A percentile compares a stretch with the other conserved stretches of the same genome.
phyloP scores from a whole-genome alignment of 2,888 invertebrate species.

The Hypena proboscidalis region DNA sequence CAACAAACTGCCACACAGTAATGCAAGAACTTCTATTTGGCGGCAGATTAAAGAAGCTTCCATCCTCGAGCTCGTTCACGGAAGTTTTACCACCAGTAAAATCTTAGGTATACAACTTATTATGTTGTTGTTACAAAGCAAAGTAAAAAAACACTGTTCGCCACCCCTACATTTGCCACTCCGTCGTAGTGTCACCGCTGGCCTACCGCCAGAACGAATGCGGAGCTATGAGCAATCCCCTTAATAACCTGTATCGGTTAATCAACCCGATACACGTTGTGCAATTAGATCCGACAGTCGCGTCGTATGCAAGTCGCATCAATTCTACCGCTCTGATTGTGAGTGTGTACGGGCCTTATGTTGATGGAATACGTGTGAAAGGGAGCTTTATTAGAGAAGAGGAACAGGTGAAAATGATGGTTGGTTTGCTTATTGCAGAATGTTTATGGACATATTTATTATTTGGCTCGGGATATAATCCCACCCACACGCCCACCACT shows the following conservation, averaged over 20 bases:
- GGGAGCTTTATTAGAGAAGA: neutral
- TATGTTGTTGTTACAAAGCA: no score
- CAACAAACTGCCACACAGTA: no score
- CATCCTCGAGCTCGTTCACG: no score
- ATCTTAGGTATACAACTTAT: no score
- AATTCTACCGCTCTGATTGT: constrained; percentile 32
- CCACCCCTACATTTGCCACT: constrained; percentile 42
- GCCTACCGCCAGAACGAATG: constrained; percentile 72
- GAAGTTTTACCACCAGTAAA: no score
- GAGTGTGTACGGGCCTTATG: constrained; percentile 22
- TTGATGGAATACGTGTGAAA: neutral
- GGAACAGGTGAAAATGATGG: no score
- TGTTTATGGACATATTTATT: no score
- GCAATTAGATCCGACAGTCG: constrained; percentile 53
- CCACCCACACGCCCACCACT: no score
- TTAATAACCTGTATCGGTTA: constrained; percentile 80
- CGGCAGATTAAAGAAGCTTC: no score
- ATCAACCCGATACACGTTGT: constrained; percentile 75
- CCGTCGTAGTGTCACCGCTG: constrained; percentile 59
- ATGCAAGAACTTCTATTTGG: no score
- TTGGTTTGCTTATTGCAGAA: no score
- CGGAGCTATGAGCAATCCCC: constrained; percentile 74
- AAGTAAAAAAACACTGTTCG: neutral
- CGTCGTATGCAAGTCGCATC: constrained; percentile 35
- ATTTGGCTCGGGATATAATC: no score